These are phyloP conservation scores for Pipistrellus kuhlii DNA, from an alignment of 2,797 vertebrate genomes.

Conservation along the genomic window DNA sequence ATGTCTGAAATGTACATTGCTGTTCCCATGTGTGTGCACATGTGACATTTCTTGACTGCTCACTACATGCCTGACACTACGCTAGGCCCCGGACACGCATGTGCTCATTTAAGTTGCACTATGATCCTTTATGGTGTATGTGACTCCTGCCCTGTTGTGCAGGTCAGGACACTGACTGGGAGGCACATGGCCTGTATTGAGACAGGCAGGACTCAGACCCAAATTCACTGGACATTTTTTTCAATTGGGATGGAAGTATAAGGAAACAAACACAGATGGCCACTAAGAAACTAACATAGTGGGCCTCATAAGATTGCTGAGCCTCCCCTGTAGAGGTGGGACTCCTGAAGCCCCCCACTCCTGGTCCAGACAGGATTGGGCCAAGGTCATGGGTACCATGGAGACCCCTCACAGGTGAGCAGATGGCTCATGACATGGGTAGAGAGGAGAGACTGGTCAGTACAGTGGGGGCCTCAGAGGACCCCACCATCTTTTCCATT, in stretches of 20 bases:
- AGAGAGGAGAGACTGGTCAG: background rate
- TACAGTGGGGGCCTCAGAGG: background rate
- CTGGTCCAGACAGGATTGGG: background rate
- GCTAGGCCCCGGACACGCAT: background rate
- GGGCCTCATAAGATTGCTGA: background rate
- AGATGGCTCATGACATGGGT: rapidly evolving
- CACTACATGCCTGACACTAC: background rate
- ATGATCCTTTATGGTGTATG: background rate
- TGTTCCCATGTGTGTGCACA: background rate
- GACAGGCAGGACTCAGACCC: background rate
- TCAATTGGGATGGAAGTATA: background rate
- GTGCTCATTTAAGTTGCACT: background rate
- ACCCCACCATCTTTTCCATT: background rate
- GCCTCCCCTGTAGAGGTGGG: background rate
- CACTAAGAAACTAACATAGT: background rate
- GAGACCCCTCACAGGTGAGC: background rate
- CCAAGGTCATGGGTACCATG: background rate
- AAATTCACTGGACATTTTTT: background rate
- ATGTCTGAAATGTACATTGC: background rate
- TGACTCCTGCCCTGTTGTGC: background rate
- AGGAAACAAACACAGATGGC: background rate
- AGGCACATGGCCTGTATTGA: background rate
- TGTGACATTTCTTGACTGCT: background rate
- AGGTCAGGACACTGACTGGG: background rate
- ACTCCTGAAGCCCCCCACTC: background rate